Conservation (phyloP, 2,797 vertebrate genomes). For the Amblyraja radiata region DNA sequence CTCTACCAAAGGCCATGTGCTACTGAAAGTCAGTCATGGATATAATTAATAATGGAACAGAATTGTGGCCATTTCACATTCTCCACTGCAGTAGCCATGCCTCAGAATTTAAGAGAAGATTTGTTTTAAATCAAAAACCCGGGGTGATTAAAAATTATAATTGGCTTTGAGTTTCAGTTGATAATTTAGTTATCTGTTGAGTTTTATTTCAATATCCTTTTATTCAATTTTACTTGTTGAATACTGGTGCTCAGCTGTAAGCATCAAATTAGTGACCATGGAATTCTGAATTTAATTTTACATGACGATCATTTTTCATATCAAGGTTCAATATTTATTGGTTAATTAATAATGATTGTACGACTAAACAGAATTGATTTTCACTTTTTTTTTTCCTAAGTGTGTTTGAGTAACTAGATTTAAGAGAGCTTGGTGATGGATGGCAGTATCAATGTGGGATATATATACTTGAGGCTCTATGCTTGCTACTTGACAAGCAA, state of each 20-base stretch:
- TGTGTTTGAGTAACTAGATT: background rate
- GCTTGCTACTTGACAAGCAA: slow-evolving; percentile 25
- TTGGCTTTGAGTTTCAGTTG: background rate
- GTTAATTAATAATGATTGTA: slow-evolving; percentile 29
- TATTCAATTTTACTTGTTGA: background rate
- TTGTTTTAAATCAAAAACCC: background rate
- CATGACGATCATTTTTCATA: background rate
- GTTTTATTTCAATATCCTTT: slow-evolving; percentile 17
- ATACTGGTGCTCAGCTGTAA: background rate
- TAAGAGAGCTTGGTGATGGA: slow-evolving; percentile 3
- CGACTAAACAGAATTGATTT: slow-evolving; percentile 26
- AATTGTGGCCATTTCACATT: background rate
- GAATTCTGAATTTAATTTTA: slow-evolving; percentile 9
- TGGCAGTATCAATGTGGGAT: background rate
- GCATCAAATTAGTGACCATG: slow-evolving; percentile 6
- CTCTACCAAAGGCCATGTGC: too few species aligned
- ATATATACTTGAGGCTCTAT: background rate
- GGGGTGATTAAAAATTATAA: background rate
- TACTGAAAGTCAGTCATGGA: too few species aligned
- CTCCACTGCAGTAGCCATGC: background rate
- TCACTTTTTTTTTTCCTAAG: background rate
- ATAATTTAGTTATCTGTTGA: background rate
- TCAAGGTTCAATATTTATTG: background rate
- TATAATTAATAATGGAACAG: background rate
- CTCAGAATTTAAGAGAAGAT: slow-evolving; percentile 9